Conservation (phyloP, 2,797 vertebrate genomes). For the Etheostoma perlongum region DNA sequence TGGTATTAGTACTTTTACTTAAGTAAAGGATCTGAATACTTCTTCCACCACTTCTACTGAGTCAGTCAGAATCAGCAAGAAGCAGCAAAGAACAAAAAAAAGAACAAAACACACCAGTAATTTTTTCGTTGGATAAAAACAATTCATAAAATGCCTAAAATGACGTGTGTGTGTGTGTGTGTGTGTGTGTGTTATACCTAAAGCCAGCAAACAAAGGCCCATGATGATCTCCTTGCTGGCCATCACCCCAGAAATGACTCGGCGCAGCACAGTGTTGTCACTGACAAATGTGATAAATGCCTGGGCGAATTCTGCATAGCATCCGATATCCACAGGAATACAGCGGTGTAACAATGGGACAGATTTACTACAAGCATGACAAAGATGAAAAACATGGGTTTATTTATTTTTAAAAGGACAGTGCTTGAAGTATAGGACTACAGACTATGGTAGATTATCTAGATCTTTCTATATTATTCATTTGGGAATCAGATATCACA, state of each 20-base stretch:
- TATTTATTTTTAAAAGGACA: background rate
- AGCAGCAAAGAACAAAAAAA: background rate
- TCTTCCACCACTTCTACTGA: slow-evolving; percentile 8
- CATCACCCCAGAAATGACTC: slow-evolving; percentile 95
- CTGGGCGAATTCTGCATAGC: slow-evolving; percentile 94
- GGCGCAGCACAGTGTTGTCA: slow-evolving; percentile 95
- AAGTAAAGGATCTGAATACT: too few relatives aligned
- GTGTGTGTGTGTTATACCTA: slow-evolving; percentile 84
- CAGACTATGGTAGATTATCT: background rate
- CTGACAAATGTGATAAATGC: slow-evolving; percentile 94
- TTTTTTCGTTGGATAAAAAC: background rate
- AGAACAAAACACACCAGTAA: background rate
- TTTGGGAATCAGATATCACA: background rate
- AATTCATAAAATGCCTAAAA: background rate
- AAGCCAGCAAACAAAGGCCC: slow-evolving; percentile 96
- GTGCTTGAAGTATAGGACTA: background rate
- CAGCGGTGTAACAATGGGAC: slow-evolving; percentile 96
- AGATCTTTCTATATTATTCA: background rate
- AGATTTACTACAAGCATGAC: slow-evolving; percentile 78
- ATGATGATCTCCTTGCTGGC: slow-evolving; percentile 99
- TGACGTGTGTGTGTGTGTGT: too few relatives aligned
- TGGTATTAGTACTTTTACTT: too few relatives aligned
- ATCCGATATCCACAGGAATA: slow-evolving; percentile 91
- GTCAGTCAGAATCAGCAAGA: slow-evolving; percentile 12
- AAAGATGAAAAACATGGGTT: background rate